These are phyloP conservation scores for Pagrus major DNA, from an alignment of 2,113 vertebrate genomes.

Conservation along the genomic window DNA sequence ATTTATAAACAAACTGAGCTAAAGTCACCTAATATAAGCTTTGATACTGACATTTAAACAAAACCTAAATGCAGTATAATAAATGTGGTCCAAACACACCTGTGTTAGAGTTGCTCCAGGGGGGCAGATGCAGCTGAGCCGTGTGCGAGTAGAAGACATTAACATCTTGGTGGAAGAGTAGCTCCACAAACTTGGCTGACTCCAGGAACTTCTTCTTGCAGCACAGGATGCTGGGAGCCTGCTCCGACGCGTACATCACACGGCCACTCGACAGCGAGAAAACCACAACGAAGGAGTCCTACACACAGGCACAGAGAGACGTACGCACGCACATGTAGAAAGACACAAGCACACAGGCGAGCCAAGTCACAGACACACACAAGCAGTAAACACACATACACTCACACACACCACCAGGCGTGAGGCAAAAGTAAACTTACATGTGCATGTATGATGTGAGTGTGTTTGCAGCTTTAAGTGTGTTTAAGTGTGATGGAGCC, in stretches of 20 bases:
- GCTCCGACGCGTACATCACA: conserved; percentile 89
- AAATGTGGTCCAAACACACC: conserved; percentile 46
- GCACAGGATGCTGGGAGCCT: conserved; percentile 87
- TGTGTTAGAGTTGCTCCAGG: conserved; percentile 85
- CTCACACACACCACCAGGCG: conserved; percentile 52
- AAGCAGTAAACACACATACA: conserved; percentile 61
- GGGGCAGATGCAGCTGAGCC: conserved; percentile 86
- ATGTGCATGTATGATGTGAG: not conserved
- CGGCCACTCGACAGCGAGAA: conserved; percentile 90
- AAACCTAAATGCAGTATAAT: not conserved
- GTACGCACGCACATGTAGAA: conserved; percentile 44
- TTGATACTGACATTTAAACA: not conserved
- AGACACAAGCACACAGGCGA: conserved; percentile 58
- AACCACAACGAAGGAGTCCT: conserved; percentile 91
- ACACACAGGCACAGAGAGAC: conserved; percentile 43
- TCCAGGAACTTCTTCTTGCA: conserved; percentile 88
- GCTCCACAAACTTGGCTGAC: conserved; percentile 89
- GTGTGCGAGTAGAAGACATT: conserved; percentile 90
- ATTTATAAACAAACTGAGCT: not conserved
- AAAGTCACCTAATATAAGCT: not conserved
- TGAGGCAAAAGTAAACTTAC: conserved; percentile 36
- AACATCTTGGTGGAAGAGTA: conserved; percentile 91
- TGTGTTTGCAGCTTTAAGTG: conserved; percentile 7
- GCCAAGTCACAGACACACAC: conserved; percentile 63
- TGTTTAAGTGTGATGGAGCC: not conserved